Evolutionary conservation across 2,888 invertebrate genomes (phyloP).

Genomic region (Cerceris ruficornis): DNA sequence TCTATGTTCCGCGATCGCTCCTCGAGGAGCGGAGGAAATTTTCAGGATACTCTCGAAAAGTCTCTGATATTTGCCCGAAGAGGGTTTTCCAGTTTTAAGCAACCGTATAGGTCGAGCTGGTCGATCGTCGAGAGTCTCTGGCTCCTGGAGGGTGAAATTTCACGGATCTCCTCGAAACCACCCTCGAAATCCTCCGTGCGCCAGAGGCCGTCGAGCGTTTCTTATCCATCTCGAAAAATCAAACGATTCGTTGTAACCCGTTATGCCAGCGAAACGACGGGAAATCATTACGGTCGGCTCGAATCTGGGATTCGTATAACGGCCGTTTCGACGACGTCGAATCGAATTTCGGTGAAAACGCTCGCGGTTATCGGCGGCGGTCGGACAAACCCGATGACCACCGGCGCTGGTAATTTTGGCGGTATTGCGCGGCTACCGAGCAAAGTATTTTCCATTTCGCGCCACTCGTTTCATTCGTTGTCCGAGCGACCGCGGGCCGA

Average conservation of each 20-base stretch:
- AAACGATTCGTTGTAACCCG: conserved; percentile 1
- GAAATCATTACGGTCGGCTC: not conserved
- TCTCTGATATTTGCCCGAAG: too few relatives aligned
- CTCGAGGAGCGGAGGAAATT: not conserved
- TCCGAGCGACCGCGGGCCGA: conserved; percentile 20
- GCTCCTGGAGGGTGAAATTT: too few relatives aligned
- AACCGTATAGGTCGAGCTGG: too few relatives aligned
- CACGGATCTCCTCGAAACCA: too few relatives aligned
- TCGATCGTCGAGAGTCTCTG: too few relatives aligned
- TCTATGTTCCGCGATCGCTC: not conserved
- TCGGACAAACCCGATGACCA: conserved; percentile 15
- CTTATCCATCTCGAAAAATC: too few relatives aligned
- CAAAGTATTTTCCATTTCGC: conserved; percentile 41
- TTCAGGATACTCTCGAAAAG: too few relatives aligned
- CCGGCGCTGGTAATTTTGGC: conserved; percentile 34
- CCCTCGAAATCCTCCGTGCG: too few relatives aligned
- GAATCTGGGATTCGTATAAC: conserved; percentile 23
- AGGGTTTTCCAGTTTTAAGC: too few relatives aligned
- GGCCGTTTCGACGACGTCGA: conserved; percentile 19
- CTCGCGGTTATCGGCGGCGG: conserved; percentile 37
- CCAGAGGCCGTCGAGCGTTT: too few relatives aligned
- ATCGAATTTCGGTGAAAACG: conserved; percentile 14
- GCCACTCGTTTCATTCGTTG: conserved; percentile 28
- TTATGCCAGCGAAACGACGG: not conserved
- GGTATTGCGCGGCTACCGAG: conserved; percentile 27